Percentiles rank a stretch among this genome's conserved stretches.
Evolutionary conservation across 2,888 invertebrate genomes (phyloP).

Genomic region (Gari tellinella): DNA sequence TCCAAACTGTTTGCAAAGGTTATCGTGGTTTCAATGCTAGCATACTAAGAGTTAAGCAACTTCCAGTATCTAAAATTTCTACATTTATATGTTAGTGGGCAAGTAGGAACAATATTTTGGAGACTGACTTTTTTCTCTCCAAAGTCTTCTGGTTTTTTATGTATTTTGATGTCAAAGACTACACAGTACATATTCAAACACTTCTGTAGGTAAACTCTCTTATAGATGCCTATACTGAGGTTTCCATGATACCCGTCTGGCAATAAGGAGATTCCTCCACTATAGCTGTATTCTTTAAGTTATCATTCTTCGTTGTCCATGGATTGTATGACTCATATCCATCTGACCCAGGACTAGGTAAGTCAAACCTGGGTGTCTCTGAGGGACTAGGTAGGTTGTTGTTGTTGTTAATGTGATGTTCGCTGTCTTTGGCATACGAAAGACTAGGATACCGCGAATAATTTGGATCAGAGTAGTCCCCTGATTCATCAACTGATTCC

Average conservation of each 20-base stretch:
- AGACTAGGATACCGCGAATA: conserved; percentile 51
- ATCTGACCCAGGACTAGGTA: conserved; percentile 26
- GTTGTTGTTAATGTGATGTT: conserved; percentile 23
- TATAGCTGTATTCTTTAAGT: conserved; percentile 39
- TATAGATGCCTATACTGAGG: conserved; percentile 33
- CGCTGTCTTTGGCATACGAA: conserved; percentile 33
- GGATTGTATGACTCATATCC: conserved; percentile 38
- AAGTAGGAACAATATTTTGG: too few species aligned
- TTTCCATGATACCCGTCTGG: conserved; percentile 44
- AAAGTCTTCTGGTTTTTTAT: too few species aligned
- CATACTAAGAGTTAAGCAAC: too few species aligned
- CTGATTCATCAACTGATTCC: conserved; percentile 47
- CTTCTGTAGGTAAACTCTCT: too few species aligned
- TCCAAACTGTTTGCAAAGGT: too few species aligned
- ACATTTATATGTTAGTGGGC: too few species aligned
- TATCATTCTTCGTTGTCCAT: conserved; percentile 52
- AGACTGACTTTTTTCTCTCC: too few species aligned
- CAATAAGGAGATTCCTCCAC: conserved; percentile 31
- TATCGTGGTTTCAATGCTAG: too few species aligned
- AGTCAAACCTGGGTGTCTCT: conserved; percentile 29
- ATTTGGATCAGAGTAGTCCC: conserved; percentile 30
- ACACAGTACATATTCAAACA: too few species aligned
- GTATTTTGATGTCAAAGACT: too few species aligned
- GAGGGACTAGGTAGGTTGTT: conserved; percentile 26
- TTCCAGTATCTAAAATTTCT: too few species aligned